A percentile compares a stretch with the other conserved stretches of the same genome.
These are phyloP conservation scores for Leucoptera coffeella DNA, from an alignment of 2,888 invertebrate species.

Conservation along the genomic window DNA sequence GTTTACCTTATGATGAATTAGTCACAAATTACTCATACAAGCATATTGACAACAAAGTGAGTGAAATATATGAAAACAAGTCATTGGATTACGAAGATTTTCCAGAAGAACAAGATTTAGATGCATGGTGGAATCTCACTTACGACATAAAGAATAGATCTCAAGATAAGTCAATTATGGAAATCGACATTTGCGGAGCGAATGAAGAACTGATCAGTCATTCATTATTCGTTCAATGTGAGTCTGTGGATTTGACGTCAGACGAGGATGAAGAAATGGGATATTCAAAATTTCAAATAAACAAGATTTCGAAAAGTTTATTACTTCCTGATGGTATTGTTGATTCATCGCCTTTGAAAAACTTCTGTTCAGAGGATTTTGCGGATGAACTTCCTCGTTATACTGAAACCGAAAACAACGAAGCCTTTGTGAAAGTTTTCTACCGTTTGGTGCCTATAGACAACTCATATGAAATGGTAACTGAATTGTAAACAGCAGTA, in stretches of 20 bases:
- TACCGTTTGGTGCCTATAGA: conserved; percentile 26
- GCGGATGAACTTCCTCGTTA: conserved; percentile 7
- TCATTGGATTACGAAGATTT: too few relatives aligned
- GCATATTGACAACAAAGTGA: too few relatives aligned
- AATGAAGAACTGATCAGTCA: too few relatives aligned
- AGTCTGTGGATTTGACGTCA: conserved; percentile 14
- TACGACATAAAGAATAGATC: too few relatives aligned
- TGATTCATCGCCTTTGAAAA: conserved; percentile 34
- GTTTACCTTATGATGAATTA: too few relatives aligned
- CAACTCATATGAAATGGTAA: conserved; percentile 21
- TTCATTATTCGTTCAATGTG: conserved; percentile 11
- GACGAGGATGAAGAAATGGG: conserved; percentile 15
- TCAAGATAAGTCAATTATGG: too few relatives aligned
- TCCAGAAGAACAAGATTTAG: too few relatives aligned
- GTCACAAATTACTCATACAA: too few relatives aligned
- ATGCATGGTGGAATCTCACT: too few relatives aligned
- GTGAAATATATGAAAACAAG: too few relatives aligned
- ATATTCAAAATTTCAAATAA: conserved; percentile 29
- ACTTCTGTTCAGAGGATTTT: conserved; percentile 13
- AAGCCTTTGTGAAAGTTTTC: conserved; percentile 14
- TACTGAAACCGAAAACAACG: conserved; percentile 11
- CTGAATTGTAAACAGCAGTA: conserved; percentile 9
- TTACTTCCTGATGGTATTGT: conserved; percentile 17
- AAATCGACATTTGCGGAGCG: too few relatives aligned
- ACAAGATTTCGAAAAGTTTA: conserved; percentile 27